phyloP scores from a whole-genome alignment of 2,888 invertebrate genomes.

The Rhamphomyia laevipes region DNA sequence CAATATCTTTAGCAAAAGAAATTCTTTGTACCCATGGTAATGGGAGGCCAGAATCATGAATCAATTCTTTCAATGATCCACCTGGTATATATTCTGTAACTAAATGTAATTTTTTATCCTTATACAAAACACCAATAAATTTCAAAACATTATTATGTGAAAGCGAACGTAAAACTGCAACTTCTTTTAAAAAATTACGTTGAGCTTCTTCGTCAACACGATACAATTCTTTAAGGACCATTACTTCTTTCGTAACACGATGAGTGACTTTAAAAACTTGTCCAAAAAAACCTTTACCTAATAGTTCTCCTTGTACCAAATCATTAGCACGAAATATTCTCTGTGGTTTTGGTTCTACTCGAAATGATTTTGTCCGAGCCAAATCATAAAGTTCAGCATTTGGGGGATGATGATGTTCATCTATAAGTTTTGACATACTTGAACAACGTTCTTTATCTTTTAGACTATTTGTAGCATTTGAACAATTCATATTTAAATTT shows the following conservation, averaged over 20 bases:
- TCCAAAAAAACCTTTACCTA: slow-evolving; percentile 91
- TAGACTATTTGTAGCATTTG: slow-evolving; percentile 27
- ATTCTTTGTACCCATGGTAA: slow-evolving; percentile 72
- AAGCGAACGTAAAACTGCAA: slow-evolving; percentile 80
- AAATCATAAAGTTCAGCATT: slow-evolving; percentile 49
- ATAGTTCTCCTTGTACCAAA: slow-evolving; percentile 73
- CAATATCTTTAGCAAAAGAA: slow-evolving; percentile 81
- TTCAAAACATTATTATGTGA: slow-evolving; percentile 82
- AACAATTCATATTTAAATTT: slow-evolving; percentile 33
- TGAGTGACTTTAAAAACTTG: slow-evolving; percentile 88
- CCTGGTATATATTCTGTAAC: slow-evolving; percentile 90
- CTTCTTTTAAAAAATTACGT: slow-evolving; percentile 88
- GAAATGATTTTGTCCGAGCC: slow-evolving; percentile 78
- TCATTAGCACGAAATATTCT: slow-evolving; percentile 86
- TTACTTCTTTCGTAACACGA: slow-evolving; percentile 78
- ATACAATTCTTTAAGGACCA: slow-evolving; percentile 91
- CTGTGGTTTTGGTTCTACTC: slow-evolving; percentile 45
- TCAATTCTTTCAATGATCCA: slow-evolving; percentile 74
- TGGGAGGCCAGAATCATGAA: slow-evolving; percentile 59
- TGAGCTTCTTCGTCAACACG: slow-evolving; percentile 91
- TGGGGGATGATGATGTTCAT: slow-evolving; percentile 46
- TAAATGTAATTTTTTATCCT: slow-evolving; percentile 79
- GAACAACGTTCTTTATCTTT: slow-evolving; percentile 72
- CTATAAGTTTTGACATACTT: slow-evolving; percentile 72
- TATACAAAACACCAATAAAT: slow-evolving; percentile 87